Base-by-base conservation (phyloP, 2,888 invertebrate genomes). In the Diploptera punctata region DNA sequence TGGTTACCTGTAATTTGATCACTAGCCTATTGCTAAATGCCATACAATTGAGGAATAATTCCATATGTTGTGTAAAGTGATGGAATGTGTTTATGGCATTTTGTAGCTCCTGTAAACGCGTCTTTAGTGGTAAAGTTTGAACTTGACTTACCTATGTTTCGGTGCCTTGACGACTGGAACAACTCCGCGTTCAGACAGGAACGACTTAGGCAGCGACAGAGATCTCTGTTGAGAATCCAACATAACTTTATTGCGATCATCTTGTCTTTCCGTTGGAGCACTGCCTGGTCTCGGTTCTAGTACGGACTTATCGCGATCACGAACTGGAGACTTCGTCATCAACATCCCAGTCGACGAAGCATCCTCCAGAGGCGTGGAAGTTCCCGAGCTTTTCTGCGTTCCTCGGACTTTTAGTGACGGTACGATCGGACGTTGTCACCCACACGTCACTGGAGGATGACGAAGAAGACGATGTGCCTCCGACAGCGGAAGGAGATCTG, bases 401-500 rank as follows among this genome's bases (percentile, higher is more conserved):
- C 33, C 82, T 81, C 33, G 85, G 84, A 77, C 84, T 84, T 74
- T 84, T 85, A 19, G 84, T 83, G 18, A 82, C 80, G 2, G 85
- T 85, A n/a, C 84, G 80, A 76, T 85, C 85, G 9, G 86, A 86
- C 2, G 85, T 84, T 16, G 86, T 86, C 70, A 86, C 80, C 85
- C 86, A 87, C 65, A 86, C 83, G 72, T 87, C 87, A 77, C 86
- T 86, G 75, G 85, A 85, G 19, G 86, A 86, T 1, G 86, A 86
- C 0, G 86, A 86, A 18, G 80, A 72, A 52, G 74, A 79, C 75
- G 73, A 71, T 3, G 68, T 43, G 16, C 74, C 68, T n/a, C 67
- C 67, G n/a, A 57, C 60, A 21, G 69, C 61, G 57, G 74, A 67
- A 33, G 71, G 73, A 18, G 73, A 73, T 9, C 73, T 31, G 47